A percentile compares a stretch with the other conserved stretches of the same genome.
Evolutionary conservation across 2,113 vertebrate genomes (phyloP).

Genomic region (Notothenia rossii): DNA sequence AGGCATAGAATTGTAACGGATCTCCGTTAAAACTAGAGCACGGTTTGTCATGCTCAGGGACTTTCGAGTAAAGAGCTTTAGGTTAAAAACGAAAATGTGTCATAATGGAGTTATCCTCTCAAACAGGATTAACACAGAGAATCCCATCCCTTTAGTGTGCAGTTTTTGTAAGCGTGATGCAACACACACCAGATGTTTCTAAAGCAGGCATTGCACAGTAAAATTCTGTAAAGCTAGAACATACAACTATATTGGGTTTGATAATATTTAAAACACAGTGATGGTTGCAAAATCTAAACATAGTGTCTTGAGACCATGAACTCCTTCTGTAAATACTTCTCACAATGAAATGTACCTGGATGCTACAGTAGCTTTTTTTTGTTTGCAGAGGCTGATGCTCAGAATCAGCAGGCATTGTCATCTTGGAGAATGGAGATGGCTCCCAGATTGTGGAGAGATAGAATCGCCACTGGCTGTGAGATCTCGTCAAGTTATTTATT

Average conservation of each 20-base stretch:
- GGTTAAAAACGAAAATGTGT: slow-evolving; percentile 10
- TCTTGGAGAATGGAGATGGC: too few relatives aligned
- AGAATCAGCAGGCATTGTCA: too few relatives aligned
- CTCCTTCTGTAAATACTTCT: too few relatives aligned
- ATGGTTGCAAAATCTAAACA: not conserved
- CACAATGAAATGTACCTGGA: too few relatives aligned
- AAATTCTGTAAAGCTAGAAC: not conserved
- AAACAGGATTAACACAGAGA: slow-evolving; percentile 33
- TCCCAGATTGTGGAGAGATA: too few relatives aligned
- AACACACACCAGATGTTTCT: not conserved
- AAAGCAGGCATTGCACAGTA: not conserved
- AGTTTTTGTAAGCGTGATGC: not conserved
- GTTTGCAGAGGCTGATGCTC: too few relatives aligned
- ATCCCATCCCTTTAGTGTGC: not conserved
- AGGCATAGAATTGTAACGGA: slow-evolving; percentile 24
- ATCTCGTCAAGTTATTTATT: too few relatives aligned
- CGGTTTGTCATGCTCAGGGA: not conserved
- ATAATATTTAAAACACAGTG: not conserved
- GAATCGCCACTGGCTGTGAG: too few relatives aligned
- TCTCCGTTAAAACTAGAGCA: slow-evolving; percentile 13
- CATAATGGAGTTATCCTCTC: slow-evolving; percentile 18
- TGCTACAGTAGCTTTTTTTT: too few relatives aligned
- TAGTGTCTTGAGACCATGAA: not conserved
- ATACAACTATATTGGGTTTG: not conserved
- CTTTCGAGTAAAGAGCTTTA: slow-evolving; percentile 13